These are phyloP conservation scores for Polydrusus cervinus DNA, from an alignment of 2,888 invertebrate genomes.

Conservation along the genomic window DNA sequence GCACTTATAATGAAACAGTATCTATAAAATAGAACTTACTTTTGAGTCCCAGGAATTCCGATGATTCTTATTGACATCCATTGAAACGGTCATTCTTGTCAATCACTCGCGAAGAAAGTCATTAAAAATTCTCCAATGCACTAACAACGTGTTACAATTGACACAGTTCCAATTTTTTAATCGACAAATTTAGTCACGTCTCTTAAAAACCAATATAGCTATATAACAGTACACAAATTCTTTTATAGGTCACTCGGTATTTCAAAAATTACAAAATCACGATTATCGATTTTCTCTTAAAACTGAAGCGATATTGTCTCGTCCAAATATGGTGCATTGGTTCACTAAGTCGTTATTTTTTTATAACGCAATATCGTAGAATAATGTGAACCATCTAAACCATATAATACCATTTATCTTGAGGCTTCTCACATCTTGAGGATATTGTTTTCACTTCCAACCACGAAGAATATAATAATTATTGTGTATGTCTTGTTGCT, in stretches of 20 bases:
- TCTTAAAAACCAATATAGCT: constrained; percentile 9
- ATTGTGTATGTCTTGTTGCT: constrained; percentile 12
- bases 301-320: constrained; percentile 14
- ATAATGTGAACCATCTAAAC: constrained; percentile 1
- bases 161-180: constrained; percentile 34
- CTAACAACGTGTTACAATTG: constrained; percentile 7
- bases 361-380: constrained; percentile 6
- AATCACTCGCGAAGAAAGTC: constrained; percentile 20
- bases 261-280: constrained; percentile 30
- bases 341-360: constrained; percentile 11
- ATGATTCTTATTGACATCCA: constrained; percentile 71
- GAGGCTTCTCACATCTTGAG: constrained; percentile 41
- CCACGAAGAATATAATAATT: constrained; percentile 27
- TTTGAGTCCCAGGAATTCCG: constrained; percentile 75
- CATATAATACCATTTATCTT: neutral
- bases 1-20: too few relatives aligned
- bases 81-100: constrained; percentile 69
- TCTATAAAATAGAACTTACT: constrained; percentile 64
- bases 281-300: constrained; percentile 19
- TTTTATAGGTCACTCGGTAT: constrained; percentile 28
- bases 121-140: constrained; percentile 15
- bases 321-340: constrained; percentile 5
- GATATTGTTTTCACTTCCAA: constrained; percentile 42
- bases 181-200: constrained; percentile 31
- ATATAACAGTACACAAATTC: constrained; percentile 28